These are phyloP conservation scores for Sipunculus nudus DNA, from an alignment of 2,888 invertebrate species.

Conservation along the genomic window DNA sequence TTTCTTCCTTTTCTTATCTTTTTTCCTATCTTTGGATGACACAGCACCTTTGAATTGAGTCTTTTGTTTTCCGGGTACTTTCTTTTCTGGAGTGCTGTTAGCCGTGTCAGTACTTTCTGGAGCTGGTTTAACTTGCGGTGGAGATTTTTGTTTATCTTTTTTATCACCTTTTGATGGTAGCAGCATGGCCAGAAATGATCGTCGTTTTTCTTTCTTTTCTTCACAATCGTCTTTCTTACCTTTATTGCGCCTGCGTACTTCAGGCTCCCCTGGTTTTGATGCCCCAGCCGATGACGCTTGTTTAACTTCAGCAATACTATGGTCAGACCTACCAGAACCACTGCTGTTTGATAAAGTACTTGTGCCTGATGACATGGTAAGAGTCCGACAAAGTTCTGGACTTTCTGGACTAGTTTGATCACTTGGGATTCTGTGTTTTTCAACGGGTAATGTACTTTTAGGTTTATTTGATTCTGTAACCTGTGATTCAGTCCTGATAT, in stretches of 20 bases:
- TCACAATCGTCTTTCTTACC: slow-evolving; percentile 17
- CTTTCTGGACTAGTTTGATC: too few species aligned
- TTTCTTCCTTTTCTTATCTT: slow-evolving; percentile 34
- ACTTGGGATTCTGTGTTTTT: too few species aligned
- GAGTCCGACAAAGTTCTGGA: too few species aligned
- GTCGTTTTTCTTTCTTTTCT: slow-evolving; percentile 54
- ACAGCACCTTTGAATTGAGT: slow-evolving; percentile 28
- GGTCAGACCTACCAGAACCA: too few species aligned
- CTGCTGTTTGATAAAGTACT: too few species aligned
- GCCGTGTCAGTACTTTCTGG: slow-evolving; percentile 39
- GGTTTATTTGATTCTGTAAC: too few species aligned
- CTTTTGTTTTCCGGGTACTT: background rate
- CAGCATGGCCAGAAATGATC: slow-evolving; percentile 50
- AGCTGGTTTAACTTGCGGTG: too few species aligned
- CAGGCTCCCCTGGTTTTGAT: background rate
- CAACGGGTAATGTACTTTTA: too few species aligned
- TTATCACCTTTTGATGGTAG: slow-evolving; percentile 50
- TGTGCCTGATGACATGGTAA: too few species aligned
- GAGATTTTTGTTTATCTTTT: slow-evolving; percentile 48
- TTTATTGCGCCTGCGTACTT: background rate
- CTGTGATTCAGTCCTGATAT: too few species aligned
- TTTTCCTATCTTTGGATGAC: slow-evolving; percentile 47
- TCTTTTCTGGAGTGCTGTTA: background rate
- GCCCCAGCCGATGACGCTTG: background rate
- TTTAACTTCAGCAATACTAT: slow-evolving; percentile 14